phyloP scores from a whole-genome alignment of 92 coral and sea anemone species.

The Palythoa heliodiscus region DNA sequence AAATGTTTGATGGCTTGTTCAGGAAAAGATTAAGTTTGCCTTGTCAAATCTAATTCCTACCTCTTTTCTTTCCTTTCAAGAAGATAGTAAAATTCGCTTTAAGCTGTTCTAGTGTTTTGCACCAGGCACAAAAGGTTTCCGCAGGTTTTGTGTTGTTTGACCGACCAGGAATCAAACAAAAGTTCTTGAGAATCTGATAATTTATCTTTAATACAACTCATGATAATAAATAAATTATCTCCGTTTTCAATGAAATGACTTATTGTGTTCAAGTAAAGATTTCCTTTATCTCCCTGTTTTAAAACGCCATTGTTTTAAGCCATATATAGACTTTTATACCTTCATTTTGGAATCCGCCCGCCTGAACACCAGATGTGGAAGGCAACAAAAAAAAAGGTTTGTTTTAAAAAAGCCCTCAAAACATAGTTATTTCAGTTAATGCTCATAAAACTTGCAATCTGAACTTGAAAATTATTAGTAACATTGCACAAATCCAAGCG shows the following conservation, averaged over 20 bases:
- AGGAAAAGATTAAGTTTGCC: not conserved
- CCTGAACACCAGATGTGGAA: conserved; percentile 27
- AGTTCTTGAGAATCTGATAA: not conserved
- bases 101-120: too few species aligned
- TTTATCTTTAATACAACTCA: conserved; percentile 22
- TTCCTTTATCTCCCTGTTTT: conserved; percentile 11
- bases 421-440: not conserved
- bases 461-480: not conserved
- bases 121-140: not conserved
- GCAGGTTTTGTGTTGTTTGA: not conserved
- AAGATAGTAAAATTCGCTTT: not conserved
- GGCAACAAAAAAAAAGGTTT: not conserved
- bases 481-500: too few species aligned
- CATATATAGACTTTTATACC: not conserved
- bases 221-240: conserved; percentile 13
- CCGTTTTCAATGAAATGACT: conserved; percentile 25
- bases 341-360: not conserved
- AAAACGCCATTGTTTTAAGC: conserved; percentile 15
- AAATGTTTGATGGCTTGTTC: not conserved
- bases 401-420: not conserved
- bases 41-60: not conserved
- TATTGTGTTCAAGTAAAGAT: not conserved
- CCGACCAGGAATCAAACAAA: not conserved
- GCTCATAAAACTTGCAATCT: not conserved
- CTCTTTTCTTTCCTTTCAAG: not conserved